Evolutionary conservation across 2,113 vertebrate species (phyloP).

Genomic region (Cettia cetti): DNA sequence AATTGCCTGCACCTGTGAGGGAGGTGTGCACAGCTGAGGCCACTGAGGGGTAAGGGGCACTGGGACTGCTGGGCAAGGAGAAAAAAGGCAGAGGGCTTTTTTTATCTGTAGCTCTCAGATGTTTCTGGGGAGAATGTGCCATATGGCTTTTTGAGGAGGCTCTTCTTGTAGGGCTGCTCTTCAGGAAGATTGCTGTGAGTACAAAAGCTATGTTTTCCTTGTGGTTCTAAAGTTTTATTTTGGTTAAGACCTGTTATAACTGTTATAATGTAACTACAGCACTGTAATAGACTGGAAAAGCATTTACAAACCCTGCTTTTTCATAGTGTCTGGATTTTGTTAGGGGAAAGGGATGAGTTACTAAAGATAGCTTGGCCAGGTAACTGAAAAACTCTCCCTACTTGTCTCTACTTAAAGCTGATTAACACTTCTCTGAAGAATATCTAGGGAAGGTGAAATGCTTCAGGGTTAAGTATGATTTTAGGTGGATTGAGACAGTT

Average conservation of each 20-base stretch:
- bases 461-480: neutral
- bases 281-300: neutral
- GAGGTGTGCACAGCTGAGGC: neutral
- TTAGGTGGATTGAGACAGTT: neutral
- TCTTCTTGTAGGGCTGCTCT: neutral
- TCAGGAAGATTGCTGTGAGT: neutral
- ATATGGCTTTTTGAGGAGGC: accelerated
- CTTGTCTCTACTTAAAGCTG: neutral
- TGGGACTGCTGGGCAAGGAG: neutral
- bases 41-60: neutral
- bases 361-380: neutral
- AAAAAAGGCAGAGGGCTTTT: neutral
- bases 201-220: neutral
- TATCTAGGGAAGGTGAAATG: neutral
- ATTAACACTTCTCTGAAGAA: neutral
- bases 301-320: neutral
- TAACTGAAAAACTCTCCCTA: neutral
- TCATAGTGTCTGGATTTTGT: neutral
- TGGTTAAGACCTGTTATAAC: neutral
- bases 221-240: neutral
- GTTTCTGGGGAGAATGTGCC: accelerated
- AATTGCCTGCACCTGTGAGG: neutral
- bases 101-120: neutral
- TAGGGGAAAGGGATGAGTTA: neutral
- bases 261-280: neutral